Evolutionary conservation across 2,113 vertebrate genomes (phyloP).

Genomic region (Cercopithecus mona): DNA sequence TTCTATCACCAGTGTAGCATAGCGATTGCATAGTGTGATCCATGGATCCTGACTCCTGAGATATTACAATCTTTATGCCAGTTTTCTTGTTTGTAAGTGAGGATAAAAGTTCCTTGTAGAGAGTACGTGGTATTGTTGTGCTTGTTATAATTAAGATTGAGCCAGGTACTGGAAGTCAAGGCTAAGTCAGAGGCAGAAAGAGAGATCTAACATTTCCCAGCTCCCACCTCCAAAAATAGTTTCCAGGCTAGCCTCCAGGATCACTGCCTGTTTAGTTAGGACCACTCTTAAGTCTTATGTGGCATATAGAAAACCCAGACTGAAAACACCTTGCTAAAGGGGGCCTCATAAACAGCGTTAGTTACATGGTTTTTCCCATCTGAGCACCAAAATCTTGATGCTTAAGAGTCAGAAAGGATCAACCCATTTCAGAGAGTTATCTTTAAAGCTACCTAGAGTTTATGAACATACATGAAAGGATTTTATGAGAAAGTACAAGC

Average conservation of each 20-base stretch:
- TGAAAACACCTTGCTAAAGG: neutral
- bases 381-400: neutral
- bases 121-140: rapidly evolving
- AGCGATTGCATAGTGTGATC: rapidly evolving
- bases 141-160: neutral
- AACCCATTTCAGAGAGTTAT: neutral
- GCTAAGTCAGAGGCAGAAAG: neutral
- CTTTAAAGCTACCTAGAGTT: neutral
- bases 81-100: neutral
- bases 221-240: neutral
- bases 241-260: neutral
- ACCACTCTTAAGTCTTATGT: rapidly evolving
- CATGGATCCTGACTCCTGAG: neutral
- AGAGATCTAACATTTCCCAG: neutral
- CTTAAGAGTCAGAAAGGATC: neutral
- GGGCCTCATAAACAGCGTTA: neutral
- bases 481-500: neutral
- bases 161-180: neutral
- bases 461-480: neutral
- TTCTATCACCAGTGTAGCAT: neutral
- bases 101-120: neutral
- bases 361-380: neutral
- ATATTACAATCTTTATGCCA: neutral
- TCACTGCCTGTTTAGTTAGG: neutral
- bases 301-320: neutral